phyloP scores from a whole-genome alignment of 2,113 vertebrate species.

The Craseonycteris thonglongyai region DNA sequence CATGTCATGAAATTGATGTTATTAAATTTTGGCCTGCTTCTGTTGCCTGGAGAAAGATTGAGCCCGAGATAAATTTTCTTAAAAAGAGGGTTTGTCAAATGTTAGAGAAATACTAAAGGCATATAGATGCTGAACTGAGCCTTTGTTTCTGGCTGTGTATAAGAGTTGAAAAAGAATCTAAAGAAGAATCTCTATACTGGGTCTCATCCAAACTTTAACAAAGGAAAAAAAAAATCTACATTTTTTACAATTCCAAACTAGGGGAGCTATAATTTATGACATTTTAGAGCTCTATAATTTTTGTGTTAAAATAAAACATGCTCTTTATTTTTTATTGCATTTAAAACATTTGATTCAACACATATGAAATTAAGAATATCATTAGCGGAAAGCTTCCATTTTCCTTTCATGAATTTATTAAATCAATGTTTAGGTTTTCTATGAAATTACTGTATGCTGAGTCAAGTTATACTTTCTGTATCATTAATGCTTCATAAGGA shows the following conservation, averaged over 20 bases:
- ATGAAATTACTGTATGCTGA: background rate
- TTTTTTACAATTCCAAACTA: background rate
- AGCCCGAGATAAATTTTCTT: constrained; percentile 1
- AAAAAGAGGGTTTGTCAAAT: background rate
- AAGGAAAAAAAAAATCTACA: background rate
- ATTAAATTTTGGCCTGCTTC: constrained; percentile 32
- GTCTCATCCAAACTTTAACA: background rate
- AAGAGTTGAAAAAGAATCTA: background rate
- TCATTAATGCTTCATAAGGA: background rate
- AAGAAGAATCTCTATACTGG: background rate
- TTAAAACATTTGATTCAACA: background rate
- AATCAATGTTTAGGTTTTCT: background rate
- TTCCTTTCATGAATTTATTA: background rate
- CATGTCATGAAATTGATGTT: background rate
- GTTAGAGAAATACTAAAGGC: background rate
- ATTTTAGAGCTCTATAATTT: constrained; percentile 1
- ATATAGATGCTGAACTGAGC: background rate
- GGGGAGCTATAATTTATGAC: background rate
- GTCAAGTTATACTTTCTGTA: background rate
- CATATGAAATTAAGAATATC: background rate
- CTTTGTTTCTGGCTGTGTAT: background rate
- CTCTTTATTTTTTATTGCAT: background rate
- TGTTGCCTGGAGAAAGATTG: background rate
- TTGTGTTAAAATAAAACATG: background rate
- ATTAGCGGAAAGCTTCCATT: background rate